Percentiles rank a stretch among this genome's conserved stretches.
Conservation (phyloP, 1,140 invertebrate species). For the Drosophila bifasciata region DNA sequence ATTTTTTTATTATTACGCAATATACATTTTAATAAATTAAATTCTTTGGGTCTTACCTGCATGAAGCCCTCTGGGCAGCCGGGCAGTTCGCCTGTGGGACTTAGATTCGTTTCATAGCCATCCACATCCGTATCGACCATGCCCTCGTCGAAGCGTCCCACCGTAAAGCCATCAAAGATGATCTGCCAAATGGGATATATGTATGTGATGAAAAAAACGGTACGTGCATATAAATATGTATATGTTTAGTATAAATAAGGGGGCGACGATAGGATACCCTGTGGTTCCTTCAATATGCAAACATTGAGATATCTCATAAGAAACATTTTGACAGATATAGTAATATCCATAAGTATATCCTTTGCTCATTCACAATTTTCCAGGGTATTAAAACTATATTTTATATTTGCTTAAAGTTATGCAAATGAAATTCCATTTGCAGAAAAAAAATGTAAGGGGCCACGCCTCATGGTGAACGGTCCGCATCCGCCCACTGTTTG, state of each 20-base stretch:
- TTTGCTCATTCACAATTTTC: background rate
- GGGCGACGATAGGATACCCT: too few relatives aligned
- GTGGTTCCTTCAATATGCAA: too few relatives aligned
- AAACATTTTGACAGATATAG: too few relatives aligned
- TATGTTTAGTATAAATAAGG: constrained; percentile 7
- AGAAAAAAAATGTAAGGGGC: constrained; percentile 18
- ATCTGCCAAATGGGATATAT: constrained; percentile 85
- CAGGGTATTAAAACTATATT: constrained; percentile 60
- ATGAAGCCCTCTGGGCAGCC: constrained; percentile 93
- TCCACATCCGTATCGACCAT: constrained; percentile 83
- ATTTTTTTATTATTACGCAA: constrained; percentile 65
- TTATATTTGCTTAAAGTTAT: constrained; percentile 68
- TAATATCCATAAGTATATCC: too few relatives aligned
- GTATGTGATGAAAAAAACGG: constrained; percentile 1
- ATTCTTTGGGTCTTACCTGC: constrained; percentile 84
- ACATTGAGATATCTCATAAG: too few relatives aligned
- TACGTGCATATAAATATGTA: background rate
- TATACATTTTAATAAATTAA: constrained; percentile 75
- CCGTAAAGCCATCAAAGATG: constrained; percentile 92
- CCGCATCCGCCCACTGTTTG: constrained; percentile 53
- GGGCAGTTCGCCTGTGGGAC: constrained; percentile 85
- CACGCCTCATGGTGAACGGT: constrained; percentile 24
- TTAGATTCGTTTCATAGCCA: constrained; percentile 80
- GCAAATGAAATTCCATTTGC: constrained; percentile 75
- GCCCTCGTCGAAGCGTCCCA: constrained; percentile 89